These are phyloP conservation scores for Rhagoletis pomonella DNA, from an alignment of 1,140 invertebrate species.

Conservation along the genomic window DNA sequence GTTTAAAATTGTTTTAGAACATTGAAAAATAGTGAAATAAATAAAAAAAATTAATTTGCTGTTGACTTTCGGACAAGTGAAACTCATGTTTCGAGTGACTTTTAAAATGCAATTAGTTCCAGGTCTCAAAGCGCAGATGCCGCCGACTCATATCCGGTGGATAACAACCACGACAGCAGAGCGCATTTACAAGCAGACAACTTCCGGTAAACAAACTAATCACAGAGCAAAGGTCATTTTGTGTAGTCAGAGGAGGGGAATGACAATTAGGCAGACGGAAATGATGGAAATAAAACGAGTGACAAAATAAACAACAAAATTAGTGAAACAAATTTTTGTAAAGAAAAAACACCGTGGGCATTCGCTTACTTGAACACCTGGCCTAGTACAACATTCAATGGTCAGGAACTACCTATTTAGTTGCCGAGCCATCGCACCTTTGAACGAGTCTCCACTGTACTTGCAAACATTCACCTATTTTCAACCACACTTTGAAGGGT, in stretches of 20 bases:
- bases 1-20: not conserved
- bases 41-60: slow-evolving; percentile 29
- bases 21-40: not conserved
- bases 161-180: not conserved
- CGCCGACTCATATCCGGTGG: slow-evolving; percentile 10
- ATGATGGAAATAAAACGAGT: not conserved
- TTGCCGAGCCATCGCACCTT: not conserved
- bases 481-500: not conserved
- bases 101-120: slow-evolving; percentile 17
- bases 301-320: not conserved
- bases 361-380: too few relatives aligned
- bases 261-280: not conserved
- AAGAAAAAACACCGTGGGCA: too few relatives aligned
- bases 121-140: not conserved
- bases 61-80: slow-evolving; percentile 22
- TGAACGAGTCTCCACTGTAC: not conserved
- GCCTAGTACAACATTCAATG: too few relatives aligned
- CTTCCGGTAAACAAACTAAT: slow-evolving; percentile 35
- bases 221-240: not conserved
- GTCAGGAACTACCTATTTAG: not conserved
- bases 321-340: too few relatives aligned
- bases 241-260: not conserved
- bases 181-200: slow-evolving; percentile 20
- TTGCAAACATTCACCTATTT: not conserved
- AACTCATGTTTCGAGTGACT: not conserved